A percentile compares a stretch with the other conserved stretches of the same genome.
These are phyloP conservation scores for Mamestra configurata DNA, from an alignment of 1,140 invertebrate species.

Conservation along the genomic window DNA sequence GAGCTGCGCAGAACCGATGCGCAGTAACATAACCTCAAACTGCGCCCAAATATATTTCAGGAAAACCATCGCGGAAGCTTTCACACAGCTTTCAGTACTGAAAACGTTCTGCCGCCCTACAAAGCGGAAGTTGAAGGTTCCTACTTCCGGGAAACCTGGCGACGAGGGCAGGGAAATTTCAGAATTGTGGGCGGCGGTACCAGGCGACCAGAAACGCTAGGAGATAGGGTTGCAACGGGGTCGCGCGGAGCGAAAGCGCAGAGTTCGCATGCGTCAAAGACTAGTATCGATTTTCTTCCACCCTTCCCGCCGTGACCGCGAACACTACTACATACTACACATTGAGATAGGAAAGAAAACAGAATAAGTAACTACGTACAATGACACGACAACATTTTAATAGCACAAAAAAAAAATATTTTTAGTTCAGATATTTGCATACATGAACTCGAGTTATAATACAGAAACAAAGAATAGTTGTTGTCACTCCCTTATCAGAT, in stretches of 20 bases:
- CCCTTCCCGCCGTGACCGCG: neutral
- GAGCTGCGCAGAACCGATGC: constrained; percentile 72
- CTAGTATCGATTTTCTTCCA: constrained; percentile 73
- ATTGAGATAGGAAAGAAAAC: neutral
- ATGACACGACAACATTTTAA: neutral
- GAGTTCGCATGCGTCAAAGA: constrained; percentile 69
- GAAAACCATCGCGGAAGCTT: constrained; percentile 13
- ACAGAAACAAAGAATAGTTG: neutral
- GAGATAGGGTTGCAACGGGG: constrained; percentile 53
- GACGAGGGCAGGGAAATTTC: constrained; percentile 86
- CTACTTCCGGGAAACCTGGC: constrained; percentile 77
- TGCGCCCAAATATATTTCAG: constrained; percentile 11
- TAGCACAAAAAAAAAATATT: neutral
- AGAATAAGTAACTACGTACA: neutral
- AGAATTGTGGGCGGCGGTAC: constrained; percentile 85
- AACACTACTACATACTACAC: neutral
- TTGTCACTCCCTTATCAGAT: constrained; percentile 6
- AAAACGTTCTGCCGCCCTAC: constrained; percentile 73
- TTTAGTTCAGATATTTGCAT: neutral
- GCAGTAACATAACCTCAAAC: constrained; percentile 59
- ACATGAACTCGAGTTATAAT: neutral
- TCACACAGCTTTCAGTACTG: constrained; percentile 16
- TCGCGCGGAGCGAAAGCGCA: constrained; percentile 1
- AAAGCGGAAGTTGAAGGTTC: constrained; percentile 77
- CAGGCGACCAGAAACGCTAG: constrained; percentile 66